These are phyloP conservation scores for Hydropsyche betteni DNA, from an alignment of 2,888 invertebrate species.

Conservation along the genomic window DNA sequence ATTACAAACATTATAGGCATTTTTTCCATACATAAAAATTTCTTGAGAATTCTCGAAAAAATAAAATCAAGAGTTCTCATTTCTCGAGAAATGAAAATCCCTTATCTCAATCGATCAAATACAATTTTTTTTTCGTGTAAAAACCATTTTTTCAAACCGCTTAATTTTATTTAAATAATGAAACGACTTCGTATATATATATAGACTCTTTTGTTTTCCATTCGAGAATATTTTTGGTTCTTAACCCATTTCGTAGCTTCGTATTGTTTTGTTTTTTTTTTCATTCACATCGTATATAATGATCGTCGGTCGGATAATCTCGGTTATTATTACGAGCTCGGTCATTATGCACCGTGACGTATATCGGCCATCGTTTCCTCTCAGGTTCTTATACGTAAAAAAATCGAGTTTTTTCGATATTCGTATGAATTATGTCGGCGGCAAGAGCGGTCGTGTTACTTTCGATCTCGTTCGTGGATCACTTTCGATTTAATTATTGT, in stretches of 20 bases:
- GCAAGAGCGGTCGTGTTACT: not conserved
- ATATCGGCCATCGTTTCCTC: constrained; percentile 1
- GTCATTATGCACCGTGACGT: constrained; percentile 19
- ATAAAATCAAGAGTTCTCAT: too few species aligned
- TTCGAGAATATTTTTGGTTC: too few species aligned
- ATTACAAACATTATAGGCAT: too few species aligned
- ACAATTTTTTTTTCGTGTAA: too few species aligned
- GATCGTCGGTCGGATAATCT: constrained; percentile 2
- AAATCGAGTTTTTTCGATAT: too few species aligned
- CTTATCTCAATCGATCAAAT: too few species aligned
- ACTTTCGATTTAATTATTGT: constrained; percentile 18
- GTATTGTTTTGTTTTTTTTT: constrained; percentile 3
- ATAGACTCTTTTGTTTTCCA: not conserved
- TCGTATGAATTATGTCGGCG: too few species aligned
- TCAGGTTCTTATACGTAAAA: not conserved
- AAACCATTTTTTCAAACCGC: too few species aligned
- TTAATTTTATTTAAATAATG: not conserved
- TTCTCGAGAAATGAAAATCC: too few species aligned
- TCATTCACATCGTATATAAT: not conserved
- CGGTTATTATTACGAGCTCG: constrained; percentile 5
- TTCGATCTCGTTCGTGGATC: constrained; percentile 29
- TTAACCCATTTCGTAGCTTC: not conserved
- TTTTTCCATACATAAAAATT: too few species aligned
- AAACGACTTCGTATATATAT: not conserved
- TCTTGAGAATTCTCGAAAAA: too few species aligned